Evolutionary conservation across 1,140 invertebrate species (phyloP).

Genomic region (Whitmania pigra): DNA sequence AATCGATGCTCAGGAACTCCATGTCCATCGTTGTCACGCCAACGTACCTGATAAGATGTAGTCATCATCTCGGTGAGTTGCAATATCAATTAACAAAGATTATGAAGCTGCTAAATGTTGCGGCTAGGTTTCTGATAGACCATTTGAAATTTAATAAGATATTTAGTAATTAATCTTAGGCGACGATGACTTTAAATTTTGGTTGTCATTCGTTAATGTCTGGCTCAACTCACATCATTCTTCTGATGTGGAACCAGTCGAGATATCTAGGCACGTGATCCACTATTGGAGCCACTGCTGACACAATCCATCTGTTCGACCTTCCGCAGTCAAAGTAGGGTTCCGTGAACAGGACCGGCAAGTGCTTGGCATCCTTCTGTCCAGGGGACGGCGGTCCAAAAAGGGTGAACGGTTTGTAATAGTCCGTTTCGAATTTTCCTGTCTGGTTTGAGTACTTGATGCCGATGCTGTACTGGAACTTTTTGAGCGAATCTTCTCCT

Average conservation of each 20-base stretch:
- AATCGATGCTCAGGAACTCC: conserved; percentile 92
- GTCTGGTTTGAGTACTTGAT: conserved; percentile 86
- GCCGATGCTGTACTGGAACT: conserved; percentile 62
- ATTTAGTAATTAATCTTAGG: too few species aligned
- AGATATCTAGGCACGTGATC: conserved; percentile 91
- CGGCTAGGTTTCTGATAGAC: too few species aligned
- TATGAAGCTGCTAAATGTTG: too few species aligned
- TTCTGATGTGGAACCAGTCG: conserved; percentile 83
- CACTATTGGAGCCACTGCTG: conserved; percentile 78
- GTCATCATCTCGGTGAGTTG: conserved; percentile 26
- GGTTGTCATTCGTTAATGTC: too few species aligned
- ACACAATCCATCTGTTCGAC: conserved; percentile 88
- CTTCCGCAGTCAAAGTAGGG: conserved; percentile 93
- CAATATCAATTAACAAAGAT: conserved; percentile 20
- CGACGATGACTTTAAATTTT: too few species aligned
- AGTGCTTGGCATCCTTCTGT: conserved; percentile 42
- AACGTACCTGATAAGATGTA: conserved; percentile 58
- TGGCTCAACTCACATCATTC: conserved; percentile 63
- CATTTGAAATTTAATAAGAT: too few species aligned
- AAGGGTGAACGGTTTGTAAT: conserved; percentile 32
- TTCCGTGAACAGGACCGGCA: conserved; percentile 79
- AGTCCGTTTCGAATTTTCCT: conserved; percentile 41
- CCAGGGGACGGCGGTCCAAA: conserved; percentile 43
- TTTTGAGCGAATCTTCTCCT: conserved; percentile 67
- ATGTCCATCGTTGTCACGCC: conserved; percentile 83